Conservation (phyloP, 2,797 vertebrate species). For the Pteropus rufus region DNA sequence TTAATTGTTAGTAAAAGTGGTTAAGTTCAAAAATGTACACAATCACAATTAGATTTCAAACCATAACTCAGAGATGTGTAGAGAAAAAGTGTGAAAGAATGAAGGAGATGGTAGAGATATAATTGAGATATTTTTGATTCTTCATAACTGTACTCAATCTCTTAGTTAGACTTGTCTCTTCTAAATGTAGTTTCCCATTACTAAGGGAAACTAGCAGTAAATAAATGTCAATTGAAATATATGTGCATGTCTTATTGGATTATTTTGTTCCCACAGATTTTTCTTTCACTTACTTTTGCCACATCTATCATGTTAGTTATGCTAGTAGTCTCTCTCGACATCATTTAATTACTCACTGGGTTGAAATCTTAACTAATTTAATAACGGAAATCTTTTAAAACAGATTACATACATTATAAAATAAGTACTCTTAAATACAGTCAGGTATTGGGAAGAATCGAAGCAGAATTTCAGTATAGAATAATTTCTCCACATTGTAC, state of each 20-base stretch:
- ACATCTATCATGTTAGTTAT: not conserved
- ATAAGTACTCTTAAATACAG: not conserved
- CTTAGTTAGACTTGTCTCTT: not conserved
- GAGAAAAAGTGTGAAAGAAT: not conserved
- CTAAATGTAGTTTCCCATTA: not conserved
- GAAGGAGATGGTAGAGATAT: not conserved
- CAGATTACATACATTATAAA: not conserved
- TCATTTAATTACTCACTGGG: not conserved
- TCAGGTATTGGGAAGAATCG: not conserved
- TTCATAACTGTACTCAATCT: too few relatives aligned
- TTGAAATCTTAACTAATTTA: not conserved
- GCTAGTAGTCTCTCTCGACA: accelerated
- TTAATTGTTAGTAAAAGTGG: not conserved
- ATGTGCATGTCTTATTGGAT: not conserved
- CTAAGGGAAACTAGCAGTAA: not conserved
- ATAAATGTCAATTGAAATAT: not conserved
- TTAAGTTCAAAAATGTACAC: not conserved
- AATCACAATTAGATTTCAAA: not conserved
- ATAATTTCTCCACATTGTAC: not conserved
- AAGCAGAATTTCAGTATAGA: not conserved
- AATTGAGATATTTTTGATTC: not conserved
- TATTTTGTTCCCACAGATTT: not conserved
- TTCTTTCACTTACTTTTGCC: not conserved
- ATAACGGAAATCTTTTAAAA: not conserved
- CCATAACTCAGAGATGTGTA: not conserved